Evolutionary conservation across 2,113 vertebrate genomes (phyloP).

Genomic region (Copsychus sechellarum): DNA sequence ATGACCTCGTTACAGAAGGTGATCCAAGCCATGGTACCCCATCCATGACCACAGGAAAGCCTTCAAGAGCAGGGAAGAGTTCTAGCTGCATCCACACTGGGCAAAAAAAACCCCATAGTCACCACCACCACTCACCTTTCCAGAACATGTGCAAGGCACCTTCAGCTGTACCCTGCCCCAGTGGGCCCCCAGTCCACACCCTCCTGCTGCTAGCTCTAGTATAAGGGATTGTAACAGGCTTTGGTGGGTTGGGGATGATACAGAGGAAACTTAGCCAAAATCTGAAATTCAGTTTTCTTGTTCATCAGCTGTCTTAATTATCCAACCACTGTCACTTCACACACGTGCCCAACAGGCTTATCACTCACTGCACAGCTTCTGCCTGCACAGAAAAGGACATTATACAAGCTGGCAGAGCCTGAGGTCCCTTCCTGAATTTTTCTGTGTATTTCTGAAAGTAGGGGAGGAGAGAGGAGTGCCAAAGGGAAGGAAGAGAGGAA

Average conservation of each 20-base stretch:
- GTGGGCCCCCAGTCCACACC: not conserved
- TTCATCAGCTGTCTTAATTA: not conserved
- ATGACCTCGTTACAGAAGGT: not conserved
- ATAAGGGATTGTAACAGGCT: fast-evolving
- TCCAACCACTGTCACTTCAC: not conserved
- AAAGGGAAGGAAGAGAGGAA: not conserved
- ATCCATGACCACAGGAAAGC: not conserved
- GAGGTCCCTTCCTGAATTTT: not conserved
- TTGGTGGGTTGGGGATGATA: not conserved
- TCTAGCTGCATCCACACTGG: not conserved
- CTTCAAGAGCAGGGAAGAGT: not conserved
- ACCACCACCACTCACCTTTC: not conserved
- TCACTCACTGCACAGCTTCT: not conserved
- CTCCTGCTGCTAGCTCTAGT: not conserved
- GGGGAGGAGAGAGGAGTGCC: not conserved
- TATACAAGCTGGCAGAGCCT: not conserved
- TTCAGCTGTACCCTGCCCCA: not conserved
- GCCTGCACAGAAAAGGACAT: not conserved
- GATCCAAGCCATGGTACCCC: not conserved
- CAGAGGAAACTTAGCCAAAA: not conserved
- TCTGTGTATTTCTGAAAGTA: not conserved
- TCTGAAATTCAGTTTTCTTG: not conserved
- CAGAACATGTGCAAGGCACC: not conserved
- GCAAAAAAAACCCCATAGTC: not conserved
- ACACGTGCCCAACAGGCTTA: not conserved